phyloP scores from a whole-genome alignment of 2,113 vertebrate species.

The Sylvietta virens region DNA sequence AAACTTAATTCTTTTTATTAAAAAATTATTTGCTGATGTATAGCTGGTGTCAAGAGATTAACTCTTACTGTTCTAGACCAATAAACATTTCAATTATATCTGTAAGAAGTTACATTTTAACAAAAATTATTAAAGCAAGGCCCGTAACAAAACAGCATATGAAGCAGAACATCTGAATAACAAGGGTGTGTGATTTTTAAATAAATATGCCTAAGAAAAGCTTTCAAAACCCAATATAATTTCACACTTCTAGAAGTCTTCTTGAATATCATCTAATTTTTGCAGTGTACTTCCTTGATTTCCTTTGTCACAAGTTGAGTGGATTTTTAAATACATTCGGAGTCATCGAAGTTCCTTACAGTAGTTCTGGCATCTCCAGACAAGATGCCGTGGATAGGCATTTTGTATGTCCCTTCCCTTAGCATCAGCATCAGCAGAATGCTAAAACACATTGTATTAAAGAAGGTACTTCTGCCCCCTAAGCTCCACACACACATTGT shows the following conservation, averaged over 20 bases:
- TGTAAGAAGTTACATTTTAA: not conserved
- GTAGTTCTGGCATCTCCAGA: not conserved
- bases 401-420: not conserved
- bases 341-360: not conserved
- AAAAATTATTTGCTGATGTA: not conserved
- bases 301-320: not conserved
- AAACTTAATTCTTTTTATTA: not conserved
- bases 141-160: not conserved
- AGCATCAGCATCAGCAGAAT: not conserved
- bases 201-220: not conserved
- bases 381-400: too few relatives aligned
- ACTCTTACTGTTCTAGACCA: not conserved
- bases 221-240: not conserved
- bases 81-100: not conserved
- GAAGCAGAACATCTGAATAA: not conserved
- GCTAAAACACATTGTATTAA: not conserved
- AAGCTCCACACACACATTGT: too few relatives aligned
- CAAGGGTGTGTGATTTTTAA: not conserved
- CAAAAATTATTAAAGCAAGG: rapidly evolving
- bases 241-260: not conserved
- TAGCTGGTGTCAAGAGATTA: not conserved
- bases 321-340: not conserved
- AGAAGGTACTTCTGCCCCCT: rapidly evolving
- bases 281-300: not conserved
- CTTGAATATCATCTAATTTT: not conserved